Base-by-base conservation (phyloP, 2,888 invertebrate species). In the Bhutanitis thaidina region DNA sequence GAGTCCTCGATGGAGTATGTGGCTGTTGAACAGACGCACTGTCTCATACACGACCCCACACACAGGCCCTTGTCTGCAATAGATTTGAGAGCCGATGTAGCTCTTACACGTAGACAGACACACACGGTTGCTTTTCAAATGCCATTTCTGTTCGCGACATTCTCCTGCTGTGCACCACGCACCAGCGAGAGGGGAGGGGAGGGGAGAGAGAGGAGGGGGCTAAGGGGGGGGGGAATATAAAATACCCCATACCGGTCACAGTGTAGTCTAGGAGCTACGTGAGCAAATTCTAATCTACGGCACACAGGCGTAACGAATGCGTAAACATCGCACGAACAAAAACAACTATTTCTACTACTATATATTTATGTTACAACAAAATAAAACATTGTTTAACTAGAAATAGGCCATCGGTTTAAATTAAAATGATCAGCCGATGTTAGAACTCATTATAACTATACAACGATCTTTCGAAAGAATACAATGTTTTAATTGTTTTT, bases 41-140 rank as follows among this genome's bases (percentile, higher is more conserved):
- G 87, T 63, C 74, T 82, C 65, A 90, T 86, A 80, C 90, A 90
- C 71, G 88, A 77, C 64, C 86, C 86, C 66, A 87, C 82, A 74
- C 90, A 90, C 64, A 84, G 74, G 67, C 83, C 80, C 72, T 75
- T 78, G 59, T 86, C 89, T 90, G 90, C 65, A 89, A 89, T 66
- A 70, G 65, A 71, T 66, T 65, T 60, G 57, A 55, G 62, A 55
- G 62, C 69, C 65, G 62, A 59, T 70, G 62, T 66, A 72, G 61
- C 69, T 67, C 65, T 62, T 59, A 61, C 60, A 56, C 34, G n/a
- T 14, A 20, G 25, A 29, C 13, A 20, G 25, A 29, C 13, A 38
- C 14, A 35, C 10, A 37, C 16, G 15, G 32, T 38, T 41, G 29
- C 36, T 15, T 30, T 44, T 43, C 20, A 20, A 20, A 20, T 5